Base-by-base conservation (phyloP, 2,797 vertebrate species). In the Atherinosoma microstoma region DNA sequence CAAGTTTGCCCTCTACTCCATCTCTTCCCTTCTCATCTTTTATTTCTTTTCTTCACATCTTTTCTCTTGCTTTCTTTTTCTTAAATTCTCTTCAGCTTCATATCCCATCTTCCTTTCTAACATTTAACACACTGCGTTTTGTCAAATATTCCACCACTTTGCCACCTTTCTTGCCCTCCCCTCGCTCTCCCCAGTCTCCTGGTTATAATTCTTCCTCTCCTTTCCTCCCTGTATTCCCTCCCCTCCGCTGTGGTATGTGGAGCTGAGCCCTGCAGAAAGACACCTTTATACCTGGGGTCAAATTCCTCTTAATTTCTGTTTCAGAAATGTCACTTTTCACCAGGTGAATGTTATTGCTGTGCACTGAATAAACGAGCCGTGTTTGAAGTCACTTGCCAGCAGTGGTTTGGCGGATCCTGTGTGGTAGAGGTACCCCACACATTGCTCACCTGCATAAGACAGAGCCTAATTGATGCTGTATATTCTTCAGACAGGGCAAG, bases 311-410 rank as follows among this genome's bases (percentile, higher is more conserved):
- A 58, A 89, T 84, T 84, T 83, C 75, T 78, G 60, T 78, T 65
- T 73, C 79, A 76, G 59, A 69, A 81, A 88, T 73, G 78, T 80
- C 66, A 24, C 0, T 86, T 85, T 85, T 82, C 82, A 69, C 64
- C 70, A 45, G 80, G 69, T 80, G 77, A 79, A 87, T 88, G 81
- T 88, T 88, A 13, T 84, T 84, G 76, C 88, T 83, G 70, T 79
- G 73, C 22, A 8, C 64, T 30, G 18, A 62, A 82, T 65, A 80
- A 84, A 76, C 57, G 8, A 35, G 54, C 5, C 1, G 6, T 69
- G 80, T 90, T 91, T 91, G 86, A 91, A 91, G 90, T 80, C 62
- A 16, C 63, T 76, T 22, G 72, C 82, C 80, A 74, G 65, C 69
- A 64, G 36, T 3, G 47, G 61, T 76, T 70, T 64, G 75, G 68